These are phyloP conservation scores for Parnassius glacialis DNA, from an alignment of 2,888 invertebrate species.

Conservation along the genomic window DNA sequence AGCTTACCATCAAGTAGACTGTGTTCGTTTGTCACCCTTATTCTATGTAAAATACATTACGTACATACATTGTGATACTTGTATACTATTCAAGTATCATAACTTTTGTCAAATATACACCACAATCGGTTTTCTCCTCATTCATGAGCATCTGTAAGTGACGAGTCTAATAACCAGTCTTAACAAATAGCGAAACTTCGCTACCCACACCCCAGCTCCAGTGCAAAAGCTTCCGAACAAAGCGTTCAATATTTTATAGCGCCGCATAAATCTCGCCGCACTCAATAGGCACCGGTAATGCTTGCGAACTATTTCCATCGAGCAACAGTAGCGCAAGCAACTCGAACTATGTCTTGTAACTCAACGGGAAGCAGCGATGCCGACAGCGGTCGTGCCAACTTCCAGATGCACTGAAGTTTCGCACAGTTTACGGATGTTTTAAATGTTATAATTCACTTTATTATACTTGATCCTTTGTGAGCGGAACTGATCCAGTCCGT, in stretches of 20 bases:
- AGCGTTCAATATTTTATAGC: slow-evolving; percentile 20
- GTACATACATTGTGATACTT: too few relatives aligned
- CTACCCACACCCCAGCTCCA: background rate
- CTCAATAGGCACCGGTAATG: slow-evolving; percentile 19
- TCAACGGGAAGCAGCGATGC: slow-evolving; percentile 3
- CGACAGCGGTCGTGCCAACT: slow-evolving; percentile 15
- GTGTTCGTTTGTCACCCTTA: too few relatives aligned
- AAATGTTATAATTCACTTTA: slow-evolving; percentile 20
- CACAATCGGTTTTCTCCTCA: too few relatives aligned
- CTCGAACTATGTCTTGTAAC: slow-evolving; percentile 22
- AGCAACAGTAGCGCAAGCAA: slow-evolving; percentile 9
- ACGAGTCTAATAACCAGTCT: background rate
- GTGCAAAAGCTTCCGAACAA: slow-evolving; percentile 3
- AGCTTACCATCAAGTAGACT: too few relatives aligned
- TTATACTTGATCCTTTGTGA: slow-evolving; percentile 6
- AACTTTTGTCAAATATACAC: too few relatives aligned
- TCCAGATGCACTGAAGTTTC: slow-evolving; percentile 12
- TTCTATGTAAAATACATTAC: too few relatives aligned
- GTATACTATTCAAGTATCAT: too few relatives aligned
- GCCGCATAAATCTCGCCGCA: slow-evolving; percentile 17
- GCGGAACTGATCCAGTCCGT: background rate
- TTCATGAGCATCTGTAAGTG: too few relatives aligned
- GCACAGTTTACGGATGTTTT: slow-evolving; percentile 17
- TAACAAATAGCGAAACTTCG: slow-evolving; percentile 14
- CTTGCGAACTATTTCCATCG: slow-evolving; percentile 15